Evolutionary conservation across 2,888 invertebrate genomes (phyloP), one percentile per base, ranked within the genome.

Genomic region (Leptinotarsa haldemani): DNA sequence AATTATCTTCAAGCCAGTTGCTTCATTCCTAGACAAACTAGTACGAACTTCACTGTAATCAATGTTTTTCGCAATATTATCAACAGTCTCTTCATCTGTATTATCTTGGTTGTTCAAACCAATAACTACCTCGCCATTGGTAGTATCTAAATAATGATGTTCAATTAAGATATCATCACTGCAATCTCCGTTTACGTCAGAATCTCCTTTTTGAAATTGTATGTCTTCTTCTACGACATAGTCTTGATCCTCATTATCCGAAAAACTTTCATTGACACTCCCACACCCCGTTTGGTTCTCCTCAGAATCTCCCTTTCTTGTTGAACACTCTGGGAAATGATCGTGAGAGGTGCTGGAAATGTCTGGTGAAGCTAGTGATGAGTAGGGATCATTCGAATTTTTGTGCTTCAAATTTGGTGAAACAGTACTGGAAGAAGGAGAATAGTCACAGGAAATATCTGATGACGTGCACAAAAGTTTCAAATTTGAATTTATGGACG

Each of bases 291-390:
- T 52, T 15, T 16, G 40, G 30, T 40, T 30, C 22, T 46, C 40
- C 40, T 53, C 48, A 12, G 46, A 18, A 20, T 66, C 52, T 47
- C 50, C 52, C 22, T 48, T 52, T 52, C 52, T 30, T n/a, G 48
- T 30, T 15, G 22, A 22, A n/a, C 50, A n/a, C 68, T 68, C 56
- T n/a, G 67, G 18, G 40, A 30, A 30, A 20, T 56, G 18, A 46
- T 68, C 68, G 22, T 68, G 68, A 15, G 65, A 75, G 4, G 75
- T 75, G 20, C 75, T 75, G 3, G 75, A 75, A 40, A 75, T 72
- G 52, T 75, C 72, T 0, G 75, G 72, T 9, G 72, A 75, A 0
- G 75, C 69, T 13, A 66, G 71, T 12, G 71, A 71, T 9, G 52
- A 63, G 20, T 69, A 75, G 4, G 46, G 61, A 48, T 65, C 67